These are phyloP conservation scores for Xestia sexstrigata DNA, from an alignment of 2,888 invertebrate species.

Conservation along the genomic window DNA sequence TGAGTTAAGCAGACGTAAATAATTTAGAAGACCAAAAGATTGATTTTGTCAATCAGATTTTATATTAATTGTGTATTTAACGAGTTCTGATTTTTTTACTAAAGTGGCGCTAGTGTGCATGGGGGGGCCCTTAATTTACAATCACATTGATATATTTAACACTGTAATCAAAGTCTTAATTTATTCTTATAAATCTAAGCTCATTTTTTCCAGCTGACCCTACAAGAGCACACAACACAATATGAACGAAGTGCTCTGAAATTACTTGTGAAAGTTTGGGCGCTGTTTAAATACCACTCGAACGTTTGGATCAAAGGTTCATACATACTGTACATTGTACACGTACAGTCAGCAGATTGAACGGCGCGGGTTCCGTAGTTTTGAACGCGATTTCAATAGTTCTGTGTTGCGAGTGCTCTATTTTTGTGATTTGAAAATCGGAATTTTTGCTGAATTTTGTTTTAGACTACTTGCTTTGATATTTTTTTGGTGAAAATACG, in stretches of 20 bases:
- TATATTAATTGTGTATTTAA: too few relatives aligned
- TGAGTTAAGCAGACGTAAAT: too few relatives aligned
- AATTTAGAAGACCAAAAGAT: too few relatives aligned
- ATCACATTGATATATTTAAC: too few relatives aligned
- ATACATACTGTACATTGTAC: constrained; percentile 9
- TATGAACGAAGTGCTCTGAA: constrained; percentile 49
- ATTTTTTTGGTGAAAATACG: neutral
- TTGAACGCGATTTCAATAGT: neutral
- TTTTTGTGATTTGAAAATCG: neutral
- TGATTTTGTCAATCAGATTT: too few relatives aligned
- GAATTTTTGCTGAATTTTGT: neutral
- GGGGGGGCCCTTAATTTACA: too few relatives aligned
- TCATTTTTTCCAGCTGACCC: constrained; percentile 14
- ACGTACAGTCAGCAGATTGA: constrained; percentile 84
- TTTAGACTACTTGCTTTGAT: neutral
- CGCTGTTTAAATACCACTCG: constrained; percentile 53
- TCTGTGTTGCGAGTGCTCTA: neutral
- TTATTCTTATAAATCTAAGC: neutral
- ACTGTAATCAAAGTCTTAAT: neutral
- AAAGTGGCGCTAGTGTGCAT: too few relatives aligned
- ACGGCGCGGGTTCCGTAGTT: constrained; percentile 12
- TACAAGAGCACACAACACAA: constrained; percentile 27
- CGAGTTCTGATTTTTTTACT: too few relatives aligned
- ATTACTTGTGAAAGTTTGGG: constrained; percentile 61
- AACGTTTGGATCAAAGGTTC: constrained; percentile 83